A percentile compares a stretch with the other conserved stretches of the same genome.
Conservation (phyloP, 2,888 invertebrate species). For the Lasioglossum lativentre region DNA sequence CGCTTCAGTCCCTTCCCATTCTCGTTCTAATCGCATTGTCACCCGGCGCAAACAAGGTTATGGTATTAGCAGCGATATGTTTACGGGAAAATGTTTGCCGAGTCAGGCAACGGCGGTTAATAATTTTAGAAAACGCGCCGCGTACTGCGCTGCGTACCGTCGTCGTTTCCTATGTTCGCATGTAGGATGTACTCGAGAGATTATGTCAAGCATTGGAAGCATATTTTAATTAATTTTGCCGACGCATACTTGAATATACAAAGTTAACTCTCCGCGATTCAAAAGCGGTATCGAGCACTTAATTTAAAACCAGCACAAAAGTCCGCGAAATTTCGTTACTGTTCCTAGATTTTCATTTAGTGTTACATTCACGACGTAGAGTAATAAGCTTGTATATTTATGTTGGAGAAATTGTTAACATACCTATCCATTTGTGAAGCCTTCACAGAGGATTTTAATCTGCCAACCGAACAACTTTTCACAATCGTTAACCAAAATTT, state of each 20-base stretch:
- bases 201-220: neutral
- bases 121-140: slow-evolving; percentile 53
- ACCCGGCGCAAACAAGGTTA: slow-evolving; percentile 67
- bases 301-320: neutral
- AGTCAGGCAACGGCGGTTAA: slow-evolving; percentile 52
- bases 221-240: neutral
- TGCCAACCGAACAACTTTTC: neutral
- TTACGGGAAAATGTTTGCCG: slow-evolving; percentile 50
- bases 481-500: neutral
- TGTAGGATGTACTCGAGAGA: neutral
- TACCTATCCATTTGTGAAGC: too few species aligned
- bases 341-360: neutral
- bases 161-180: neutral
- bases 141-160: neutral
- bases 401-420: neutral
- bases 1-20: slow-evolving; percentile 41
- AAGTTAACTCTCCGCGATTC: neutral
- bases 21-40: slow-evolving; percentile 69
- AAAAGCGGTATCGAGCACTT: neutral
- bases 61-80: slow-evolving; percentile 67
- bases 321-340: neutral
- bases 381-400: neutral
- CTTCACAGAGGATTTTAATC: neutral
- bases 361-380: neutral
- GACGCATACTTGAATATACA: neutral